Evolutionary conservation across 2,888 invertebrate species (phyloP).

Genomic region (Calephelis perditalis): DNA sequence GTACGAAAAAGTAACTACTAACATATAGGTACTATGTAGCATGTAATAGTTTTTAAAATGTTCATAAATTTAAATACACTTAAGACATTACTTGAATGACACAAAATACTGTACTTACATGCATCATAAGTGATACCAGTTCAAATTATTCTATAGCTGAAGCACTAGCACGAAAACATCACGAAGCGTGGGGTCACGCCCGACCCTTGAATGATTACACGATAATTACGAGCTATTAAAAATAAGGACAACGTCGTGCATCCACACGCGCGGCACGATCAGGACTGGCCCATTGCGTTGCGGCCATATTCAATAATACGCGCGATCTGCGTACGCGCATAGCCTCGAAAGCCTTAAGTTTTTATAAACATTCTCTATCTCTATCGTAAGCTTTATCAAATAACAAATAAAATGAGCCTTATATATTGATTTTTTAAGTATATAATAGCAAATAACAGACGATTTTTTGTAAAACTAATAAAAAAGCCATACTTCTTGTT

Average conservation of each 20-base stretch:
- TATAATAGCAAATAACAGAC: too few relatives aligned
- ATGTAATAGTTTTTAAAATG: too few relatives aligned
- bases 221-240: slow-evolving; percentile 14
- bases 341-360: slow-evolving; percentile 20
- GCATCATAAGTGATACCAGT: slow-evolving; percentile 53
- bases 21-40: too few relatives aligned
- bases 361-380: slow-evolving; percentile 12
- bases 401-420: too few relatives aligned
- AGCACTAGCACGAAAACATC: slow-evolving; percentile 60
- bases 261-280: slow-evolving; percentile 41
- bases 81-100: too few relatives aligned
- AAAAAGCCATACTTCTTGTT: too few relatives aligned
- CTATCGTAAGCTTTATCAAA: not conserved
- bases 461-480: too few relatives aligned
- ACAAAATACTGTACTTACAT: slow-evolving; percentile 49
- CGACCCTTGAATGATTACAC: slow-evolving; percentile 44
- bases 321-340: slow-evolving; percentile 32
- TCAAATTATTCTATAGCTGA: slow-evolving; percentile 36
- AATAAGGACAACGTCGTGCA: slow-evolving; percentile 37
- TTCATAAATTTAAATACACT: too few relatives aligned
- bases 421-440: too few relatives aligned
- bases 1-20: too few relatives aligned
- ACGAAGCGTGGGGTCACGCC: slow-evolving; percentile 47
- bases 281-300: slow-evolving; percentile 38
- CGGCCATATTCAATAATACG: slow-evolving; percentile 22